Base-by-base conservation (phyloP, 1,140 invertebrate species). In the Atopsyche davidsoni region DNA sequence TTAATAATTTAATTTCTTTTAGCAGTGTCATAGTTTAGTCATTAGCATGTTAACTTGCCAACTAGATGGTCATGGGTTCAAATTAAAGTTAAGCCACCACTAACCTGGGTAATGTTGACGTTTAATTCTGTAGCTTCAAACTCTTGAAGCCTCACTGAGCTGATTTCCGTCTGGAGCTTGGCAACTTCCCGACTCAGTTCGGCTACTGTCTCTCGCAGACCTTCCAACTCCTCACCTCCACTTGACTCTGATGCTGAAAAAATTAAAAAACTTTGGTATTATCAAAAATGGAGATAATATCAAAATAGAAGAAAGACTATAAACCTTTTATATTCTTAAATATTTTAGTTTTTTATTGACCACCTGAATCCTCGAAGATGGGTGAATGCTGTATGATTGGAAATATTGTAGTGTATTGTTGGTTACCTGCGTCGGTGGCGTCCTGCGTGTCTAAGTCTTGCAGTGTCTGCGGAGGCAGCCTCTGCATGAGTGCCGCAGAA, bases 111-210 rank as follows among this genome's bases (percentile, higher is more conserved):
- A 14, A 76, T 54, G 22, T 75, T 70, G 1, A 72, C 68, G 44
- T 70, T 73, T 28, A 79, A 69, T 60, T 86, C 83, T 40, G 81
- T 80, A 0, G 83, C 80, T 59, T 85, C 83, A 51, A 85, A 85
- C 67, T 86, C 83, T 39, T 79, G 76, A 31, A 85, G 68, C 16
- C 75, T 74, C 0, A 79, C 77, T 1, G 78, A 63, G 62, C 76
- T 81, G 11, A 83, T 64, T 60, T 85, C 82, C 0, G 83, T 79
- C 64, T 85, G 83, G 13, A 86, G 64, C 23, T 75, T 66, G 0
- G 80, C 82, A 11, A 85, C 71, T 61, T 83, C 78, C 40, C 69
- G 65, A 46, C 79, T 82, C 10, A 86, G 65, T 43, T 81, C 81
- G 64, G 66, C 72, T 2, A 85, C 76, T 0, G 79, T 82, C 62